Evolutionary conservation across 2,888 invertebrate genomes (phyloP).

Genomic region (Drosophila gaucha): DNA sequence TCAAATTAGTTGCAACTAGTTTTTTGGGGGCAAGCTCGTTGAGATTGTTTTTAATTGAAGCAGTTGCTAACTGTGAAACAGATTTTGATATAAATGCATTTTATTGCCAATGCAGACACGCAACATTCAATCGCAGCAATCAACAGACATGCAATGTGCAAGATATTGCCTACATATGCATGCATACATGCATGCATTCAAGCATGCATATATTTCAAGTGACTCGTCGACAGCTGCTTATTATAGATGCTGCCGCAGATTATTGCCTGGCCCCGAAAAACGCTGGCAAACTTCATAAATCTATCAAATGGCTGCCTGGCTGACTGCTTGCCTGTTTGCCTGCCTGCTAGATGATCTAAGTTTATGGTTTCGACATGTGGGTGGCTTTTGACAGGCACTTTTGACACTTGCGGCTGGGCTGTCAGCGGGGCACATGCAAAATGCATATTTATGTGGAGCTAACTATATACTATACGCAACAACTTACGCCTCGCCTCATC

Average conservation of each 20-base stretch:
- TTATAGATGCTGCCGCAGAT: slow-evolving; percentile 67
- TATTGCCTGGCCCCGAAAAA: slow-evolving; percentile 55
- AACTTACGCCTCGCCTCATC: slow-evolving; percentile 5
- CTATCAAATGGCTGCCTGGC: slow-evolving; percentile 47
- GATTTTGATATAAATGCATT: slow-evolving; percentile 28
- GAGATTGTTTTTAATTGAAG: slow-evolving; percentile 59
- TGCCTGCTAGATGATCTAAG: slow-evolving; percentile 43
- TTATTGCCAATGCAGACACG: slow-evolving; percentile 61
- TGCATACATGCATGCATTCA: background rate
- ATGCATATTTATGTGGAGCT: slow-evolving; percentile 51
- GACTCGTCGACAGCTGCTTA: slow-evolving; percentile 74
- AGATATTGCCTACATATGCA: slow-evolving; percentile 50
- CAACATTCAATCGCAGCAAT: slow-evolving; percentile 67
- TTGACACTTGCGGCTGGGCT: slow-evolving; percentile 72
- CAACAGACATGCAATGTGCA: slow-evolving; percentile 59
- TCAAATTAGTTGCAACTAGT: slow-evolving; percentile 50
- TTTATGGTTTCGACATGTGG: slow-evolving; percentile 41
- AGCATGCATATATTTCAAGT: slow-evolving; percentile 70
- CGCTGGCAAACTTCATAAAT: slow-evolving; percentile 60
- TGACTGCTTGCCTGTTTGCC: slow-evolving; percentile 13
- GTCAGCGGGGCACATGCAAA: slow-evolving; percentile 57
- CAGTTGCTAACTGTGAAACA: slow-evolving; percentile 14
- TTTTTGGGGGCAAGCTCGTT: slow-evolving; percentile 32
- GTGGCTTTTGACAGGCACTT: slow-evolving; percentile 51
- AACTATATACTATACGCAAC: slow-evolving; percentile 17